Percentiles rank a stretch among this genome's conserved stretches.
Conservation (phyloP, 2,888 invertebrate genomes). For the Erebia epiphron region DNA sequence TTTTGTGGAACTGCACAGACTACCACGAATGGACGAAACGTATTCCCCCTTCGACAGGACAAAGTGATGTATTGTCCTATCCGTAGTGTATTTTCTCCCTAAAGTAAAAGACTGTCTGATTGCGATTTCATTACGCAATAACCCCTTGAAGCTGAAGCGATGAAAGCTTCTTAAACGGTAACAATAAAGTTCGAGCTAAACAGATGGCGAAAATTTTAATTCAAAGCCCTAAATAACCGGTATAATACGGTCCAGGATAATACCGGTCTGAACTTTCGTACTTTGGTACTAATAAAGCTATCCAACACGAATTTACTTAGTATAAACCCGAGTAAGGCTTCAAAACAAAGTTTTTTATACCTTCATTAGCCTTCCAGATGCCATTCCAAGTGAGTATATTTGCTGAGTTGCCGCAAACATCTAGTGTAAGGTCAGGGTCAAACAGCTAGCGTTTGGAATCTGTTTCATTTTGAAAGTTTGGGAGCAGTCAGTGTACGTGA, state of each 20-base stretch:
- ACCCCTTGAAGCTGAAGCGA: neutral
- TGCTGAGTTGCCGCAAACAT: slow-evolving; percentile 21
- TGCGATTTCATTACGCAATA: neutral
- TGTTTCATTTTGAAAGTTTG: too few relatives aligned
- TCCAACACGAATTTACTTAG: slow-evolving; percentile 23
- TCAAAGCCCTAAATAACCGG: slow-evolving; percentile 3
- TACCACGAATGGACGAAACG: too few relatives aligned
- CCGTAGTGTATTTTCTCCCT: too few relatives aligned
- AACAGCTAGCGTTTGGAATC: slow-evolving; percentile 4
- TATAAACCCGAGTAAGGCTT: slow-evolving; percentile 28
- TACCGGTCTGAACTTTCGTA: slow-evolving; percentile 15
- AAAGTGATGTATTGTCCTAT: too few relatives aligned
- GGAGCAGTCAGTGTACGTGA: too few relatives aligned
- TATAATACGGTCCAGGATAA: too few relatives aligned
- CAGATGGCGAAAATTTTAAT: slow-evolving; percentile 10
- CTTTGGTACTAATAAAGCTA: slow-evolving; percentile 22
- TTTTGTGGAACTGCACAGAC: too few relatives aligned
- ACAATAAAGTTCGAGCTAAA: neutral
- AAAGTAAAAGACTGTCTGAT: too few relatives aligned
- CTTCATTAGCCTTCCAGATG: slow-evolving; percentile 38
- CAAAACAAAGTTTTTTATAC: slow-evolving; percentile 34
- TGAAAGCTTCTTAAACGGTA: neutral
- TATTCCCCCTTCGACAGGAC: too few relatives aligned
- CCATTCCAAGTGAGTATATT: slow-evolving; percentile 32
- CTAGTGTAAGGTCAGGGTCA: slow-evolving; percentile 9